These are phyloP conservation scores for Xestoiulus laeticollis DNA, from an alignment of 2,888 invertebrate genomes.

Conservation along the genomic window DNA sequence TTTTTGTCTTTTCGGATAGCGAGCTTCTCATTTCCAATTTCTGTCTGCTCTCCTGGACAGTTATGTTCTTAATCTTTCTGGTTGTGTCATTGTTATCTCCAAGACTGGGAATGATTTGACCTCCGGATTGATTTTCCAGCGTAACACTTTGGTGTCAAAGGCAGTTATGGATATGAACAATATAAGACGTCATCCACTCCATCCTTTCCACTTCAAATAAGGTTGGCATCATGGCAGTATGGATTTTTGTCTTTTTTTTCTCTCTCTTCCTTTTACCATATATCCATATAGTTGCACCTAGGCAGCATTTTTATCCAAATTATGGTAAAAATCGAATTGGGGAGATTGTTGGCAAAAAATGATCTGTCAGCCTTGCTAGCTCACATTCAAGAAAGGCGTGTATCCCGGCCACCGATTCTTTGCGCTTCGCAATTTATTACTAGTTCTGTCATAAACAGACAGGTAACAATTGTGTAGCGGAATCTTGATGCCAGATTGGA, in stretches of 20 bases:
- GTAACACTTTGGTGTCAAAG: background rate
- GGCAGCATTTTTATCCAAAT: conserved; percentile 15
- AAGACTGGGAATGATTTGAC: background rate
- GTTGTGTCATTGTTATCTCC: background rate
- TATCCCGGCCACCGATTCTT: background rate
- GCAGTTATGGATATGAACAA: conserved; percentile 23
- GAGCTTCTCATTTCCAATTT: too few species aligned
- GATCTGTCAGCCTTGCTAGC: background rate
- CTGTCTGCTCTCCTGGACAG: too few species aligned
- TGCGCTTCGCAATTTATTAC: conserved; percentile 29
- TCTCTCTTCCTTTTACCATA: too few species aligned
- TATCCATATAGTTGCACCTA: background rate
- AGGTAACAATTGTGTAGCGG: conserved; percentile 37
- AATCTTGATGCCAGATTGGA: conserved; percentile 34
- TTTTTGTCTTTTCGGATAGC: too few species aligned
- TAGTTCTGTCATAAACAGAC: conserved; percentile 24
- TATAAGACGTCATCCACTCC: conserved; percentile 28
- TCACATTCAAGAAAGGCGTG: background rate
- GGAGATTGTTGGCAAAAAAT: conserved; percentile 30
- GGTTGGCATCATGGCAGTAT: background rate
- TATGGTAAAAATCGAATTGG: conserved; percentile 35
- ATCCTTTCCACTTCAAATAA: background rate
- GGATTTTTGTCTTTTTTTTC: background rate
- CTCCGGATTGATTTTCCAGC: background rate
- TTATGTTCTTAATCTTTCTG: background rate